phyloP scores from a whole-genome alignment of 2,888 invertebrate genomes.

The Tetanocera ferruginea region DNA sequence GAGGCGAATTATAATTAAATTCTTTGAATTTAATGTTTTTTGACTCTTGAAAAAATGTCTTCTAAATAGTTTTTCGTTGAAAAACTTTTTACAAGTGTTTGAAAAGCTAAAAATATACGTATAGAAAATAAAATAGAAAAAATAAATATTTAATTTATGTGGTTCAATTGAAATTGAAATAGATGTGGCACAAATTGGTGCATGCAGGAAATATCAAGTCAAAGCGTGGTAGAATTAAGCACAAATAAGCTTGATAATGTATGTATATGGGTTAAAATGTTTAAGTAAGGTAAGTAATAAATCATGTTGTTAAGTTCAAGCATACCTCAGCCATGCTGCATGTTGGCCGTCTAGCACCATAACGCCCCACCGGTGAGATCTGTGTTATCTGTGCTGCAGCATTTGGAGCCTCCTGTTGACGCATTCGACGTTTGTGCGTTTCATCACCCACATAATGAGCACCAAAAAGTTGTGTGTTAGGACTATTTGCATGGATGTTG shows the following conservation, averaged over 20 bases:
- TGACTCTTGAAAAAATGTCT: conserved; percentile 41
- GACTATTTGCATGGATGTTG: conserved; percentile 56
- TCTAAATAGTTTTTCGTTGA: conserved; percentile 39
- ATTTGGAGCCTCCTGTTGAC: conserved; percentile 50
- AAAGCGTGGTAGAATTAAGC: not conserved
- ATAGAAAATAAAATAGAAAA: not conserved
- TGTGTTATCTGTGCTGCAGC: conserved; percentile 65
- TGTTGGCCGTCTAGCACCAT: conserved; percentile 75
- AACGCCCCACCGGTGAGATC: conserved; percentile 73
- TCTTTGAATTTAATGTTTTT: conserved; percentile 39
- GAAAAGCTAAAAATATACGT: conserved; percentile 10
- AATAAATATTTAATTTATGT: too few relatives aligned
- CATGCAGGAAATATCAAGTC: not conserved
- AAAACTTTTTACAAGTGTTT: conserved; percentile 38
- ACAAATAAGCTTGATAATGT: not conserved
- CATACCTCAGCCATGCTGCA: conserved; percentile 79
- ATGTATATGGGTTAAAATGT: not conserved
- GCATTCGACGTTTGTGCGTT: conserved; percentile 54
- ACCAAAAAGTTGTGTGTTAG: conserved; percentile 70
- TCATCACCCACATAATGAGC: conserved; percentile 66
- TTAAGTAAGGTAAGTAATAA: not conserved
- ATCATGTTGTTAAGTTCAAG: not conserved
- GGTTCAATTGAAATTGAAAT: too few relatives aligned
- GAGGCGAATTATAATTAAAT: conserved; percentile 37
- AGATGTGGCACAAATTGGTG: too few relatives aligned